Percentiles rank a stretch among this genome's conserved stretches.
phyloP scores from a whole-genome alignment of 1,140 invertebrate species.

The Lepidurus apus region DNA sequence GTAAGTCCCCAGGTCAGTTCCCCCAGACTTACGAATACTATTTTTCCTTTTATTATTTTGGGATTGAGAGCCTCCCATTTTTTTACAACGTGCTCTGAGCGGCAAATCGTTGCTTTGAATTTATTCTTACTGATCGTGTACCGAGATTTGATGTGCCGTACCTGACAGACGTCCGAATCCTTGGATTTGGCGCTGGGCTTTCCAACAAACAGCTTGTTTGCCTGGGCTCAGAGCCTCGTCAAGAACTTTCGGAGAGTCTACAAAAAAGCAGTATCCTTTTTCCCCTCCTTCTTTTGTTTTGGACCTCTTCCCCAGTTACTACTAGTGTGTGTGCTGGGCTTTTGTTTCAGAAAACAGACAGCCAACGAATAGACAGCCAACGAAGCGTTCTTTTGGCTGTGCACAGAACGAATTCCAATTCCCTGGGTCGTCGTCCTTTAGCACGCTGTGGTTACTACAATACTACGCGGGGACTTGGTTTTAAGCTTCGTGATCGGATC shows the following conservation, averaged over 20 bases:
- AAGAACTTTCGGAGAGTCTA: neutral
- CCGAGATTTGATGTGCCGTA: neutral
- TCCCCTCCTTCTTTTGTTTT: neutral
- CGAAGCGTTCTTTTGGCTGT: neutral
- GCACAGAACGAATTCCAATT: neutral
- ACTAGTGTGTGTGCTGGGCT: too few relatives aligned
- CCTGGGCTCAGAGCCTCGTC: neutral
- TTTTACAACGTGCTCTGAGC: too few relatives aligned
- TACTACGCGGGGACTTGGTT: neutral
- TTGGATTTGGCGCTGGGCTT: neutral
- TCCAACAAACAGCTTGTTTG: neutral
- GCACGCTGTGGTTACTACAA: neutral
- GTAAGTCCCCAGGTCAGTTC: conserved; percentile 41
- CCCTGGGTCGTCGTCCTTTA: neutral
- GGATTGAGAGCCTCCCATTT: too few relatives aligned
- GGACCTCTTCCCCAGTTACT: neutral
- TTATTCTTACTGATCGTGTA: too few relatives aligned
- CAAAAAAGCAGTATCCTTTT: neutral
- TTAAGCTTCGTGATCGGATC: neutral
- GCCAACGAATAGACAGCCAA: neutral
- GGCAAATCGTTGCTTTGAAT: too few relatives aligned
- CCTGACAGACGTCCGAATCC: neutral
- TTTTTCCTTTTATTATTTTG: neutral
- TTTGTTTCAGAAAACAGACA: neutral
- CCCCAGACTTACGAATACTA: neutral